These are phyloP conservation scores for Pelusios castaneus DNA, from an alignment of 2,113 vertebrate genomes.

Conservation along the genomic window DNA sequence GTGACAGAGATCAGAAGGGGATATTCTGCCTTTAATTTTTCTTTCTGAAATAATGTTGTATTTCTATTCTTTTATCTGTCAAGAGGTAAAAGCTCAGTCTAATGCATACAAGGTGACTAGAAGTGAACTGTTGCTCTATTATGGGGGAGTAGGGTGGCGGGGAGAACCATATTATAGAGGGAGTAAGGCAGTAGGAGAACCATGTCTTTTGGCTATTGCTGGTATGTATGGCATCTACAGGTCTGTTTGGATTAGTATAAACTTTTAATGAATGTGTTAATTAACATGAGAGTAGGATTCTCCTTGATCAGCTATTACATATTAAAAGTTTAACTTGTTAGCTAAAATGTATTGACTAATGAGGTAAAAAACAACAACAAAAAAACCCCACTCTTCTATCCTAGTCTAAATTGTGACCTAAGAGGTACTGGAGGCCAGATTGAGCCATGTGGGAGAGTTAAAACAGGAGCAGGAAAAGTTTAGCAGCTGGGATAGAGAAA, in stretches of 20 bases:
- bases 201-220: not conserved
- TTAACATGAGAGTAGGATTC: not conserved
- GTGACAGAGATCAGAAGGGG: not conserved
- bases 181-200: too few relatives aligned
- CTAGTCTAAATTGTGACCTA: not conserved
- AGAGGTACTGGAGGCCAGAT: not conserved
- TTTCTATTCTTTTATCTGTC: not conserved
- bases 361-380: too few relatives aligned
- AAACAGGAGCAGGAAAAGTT: not conserved
- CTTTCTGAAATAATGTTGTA: not conserved
- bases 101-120: not conserved
- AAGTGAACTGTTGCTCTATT: not conserved
- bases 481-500: not conserved
- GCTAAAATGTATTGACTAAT: not conserved
- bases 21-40: not conserved
- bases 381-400: too few relatives aligned
- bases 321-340: not conserved
- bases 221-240: not conserved
- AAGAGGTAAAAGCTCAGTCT: not conserved
- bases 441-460: not conserved
- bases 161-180: too few relatives aligned
- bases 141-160: too few relatives aligned
- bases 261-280: not conserved
- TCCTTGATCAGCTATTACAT: not conserved
- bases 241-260: not conserved